These are phyloP conservation scores for Drosophila rubida DNA, from an alignment of 2,888 invertebrate genomes.

Conservation along the genomic window DNA sequence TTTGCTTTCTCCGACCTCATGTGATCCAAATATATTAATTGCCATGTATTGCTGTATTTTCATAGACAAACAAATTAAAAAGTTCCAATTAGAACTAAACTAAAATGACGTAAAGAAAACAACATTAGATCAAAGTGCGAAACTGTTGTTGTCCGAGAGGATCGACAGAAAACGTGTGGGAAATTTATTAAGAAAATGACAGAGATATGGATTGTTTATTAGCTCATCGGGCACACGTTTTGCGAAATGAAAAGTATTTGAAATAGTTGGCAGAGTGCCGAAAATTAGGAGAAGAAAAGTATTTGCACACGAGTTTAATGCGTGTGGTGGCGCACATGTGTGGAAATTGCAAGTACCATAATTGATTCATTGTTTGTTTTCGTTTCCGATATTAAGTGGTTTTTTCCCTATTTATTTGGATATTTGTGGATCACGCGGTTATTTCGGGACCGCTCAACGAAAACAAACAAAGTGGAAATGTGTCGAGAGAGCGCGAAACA, in stretches of 20 bases:
- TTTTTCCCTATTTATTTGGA: slow-evolving; percentile 3
- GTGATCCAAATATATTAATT: too few species aligned
- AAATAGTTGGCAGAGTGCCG: slow-evolving; percentile 37
- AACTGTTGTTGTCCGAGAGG: background rate
- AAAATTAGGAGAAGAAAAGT: slow-evolving; percentile 22
- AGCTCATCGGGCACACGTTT: slow-evolving; percentile 23
- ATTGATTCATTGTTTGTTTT: slow-evolving; percentile 30
- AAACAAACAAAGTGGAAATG: slow-evolving; percentile 4
- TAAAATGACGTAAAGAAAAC: background rate
- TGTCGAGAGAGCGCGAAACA: background rate
- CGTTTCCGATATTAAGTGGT: slow-evolving; percentile 19
- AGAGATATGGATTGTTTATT: background rate
- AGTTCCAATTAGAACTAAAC: background rate
- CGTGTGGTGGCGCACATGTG: background rate
- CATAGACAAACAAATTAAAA: too few species aligned
- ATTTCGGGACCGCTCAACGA: slow-evolving; percentile 9
- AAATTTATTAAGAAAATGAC: slow-evolving; percentile 8
- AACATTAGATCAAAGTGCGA: background rate
- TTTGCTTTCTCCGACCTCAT: too few species aligned
- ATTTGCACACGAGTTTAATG: slow-evolving; percentile 9
- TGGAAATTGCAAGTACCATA: slow-evolving; percentile 21
- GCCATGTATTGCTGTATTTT: too few species aligned
- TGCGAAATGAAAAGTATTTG: slow-evolving; percentile 17
- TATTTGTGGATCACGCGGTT: slow-evolving; percentile 27
- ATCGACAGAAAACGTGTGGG: background rate